Base-by-base conservation (phyloP, 64 coral and sea anemone species). In the Montipora foliosa region DNA sequence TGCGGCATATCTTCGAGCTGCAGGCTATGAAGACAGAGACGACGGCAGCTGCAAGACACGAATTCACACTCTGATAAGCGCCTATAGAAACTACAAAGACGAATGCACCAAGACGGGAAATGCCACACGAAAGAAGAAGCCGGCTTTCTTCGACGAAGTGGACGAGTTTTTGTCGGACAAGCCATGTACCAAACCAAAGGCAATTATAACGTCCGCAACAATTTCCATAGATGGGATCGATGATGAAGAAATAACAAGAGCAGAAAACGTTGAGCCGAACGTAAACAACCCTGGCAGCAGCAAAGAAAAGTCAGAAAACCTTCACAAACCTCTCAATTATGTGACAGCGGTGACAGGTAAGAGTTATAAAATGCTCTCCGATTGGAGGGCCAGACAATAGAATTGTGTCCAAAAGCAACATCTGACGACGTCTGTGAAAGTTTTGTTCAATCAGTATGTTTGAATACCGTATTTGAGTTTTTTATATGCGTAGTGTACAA, bases 1-100 rank as follows among this genome's bases (percentile, higher is more conserved):
- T 29, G 12, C 5, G 0, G 48, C 47, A 53, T 89, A 13, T 89
- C 48, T 89, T 2, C 49, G 72, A 60, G 73, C 72, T n/a, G 17
- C 87, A 10, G 87, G 87, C 17, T 76, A 89, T 60, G 87, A 89
- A 60, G 87, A 89, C 87, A 24, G 87, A 45, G 88, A 90, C 6
- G 50, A 78, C 6, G 75, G 9, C 14, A 9, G 5, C 11, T 79
- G 25, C 14, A 45, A 79, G 17, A 67, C 75, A 78, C 19, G 55
- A n/a, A 90, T 57, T 10, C 52, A 90, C 14, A 79, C 87, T 48
- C 53, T 89, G 52, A 77, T 55, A 79, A 55, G 77, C 49, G 49
- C 77, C 9, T 79, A 79, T 55, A 16, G 49, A 9, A 53, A 5
- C 17, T 55, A 79, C 48, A 79, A 79, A 53, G 77, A 79, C 17